phyloP scores from a whole-genome alignment of 2,888 invertebrate species.

The Notodonta ziczac region DNA sequence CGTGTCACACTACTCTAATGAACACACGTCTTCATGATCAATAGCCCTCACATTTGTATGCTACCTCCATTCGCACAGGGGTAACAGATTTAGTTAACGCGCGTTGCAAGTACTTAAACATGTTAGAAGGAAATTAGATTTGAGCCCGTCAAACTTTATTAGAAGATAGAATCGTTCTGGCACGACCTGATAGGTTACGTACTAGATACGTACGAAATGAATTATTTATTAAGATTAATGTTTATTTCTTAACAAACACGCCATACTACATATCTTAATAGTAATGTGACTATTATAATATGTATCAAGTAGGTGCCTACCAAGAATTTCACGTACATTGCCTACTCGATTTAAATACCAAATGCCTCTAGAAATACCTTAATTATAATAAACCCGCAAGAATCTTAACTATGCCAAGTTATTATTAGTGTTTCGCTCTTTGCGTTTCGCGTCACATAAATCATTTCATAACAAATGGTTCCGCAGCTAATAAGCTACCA shows the following conservation, averaged over 20 bases:
- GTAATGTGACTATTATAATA: too few relatives aligned
- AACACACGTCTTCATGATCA: too few relatives aligned
- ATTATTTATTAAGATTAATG: too few relatives aligned
- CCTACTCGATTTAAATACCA: background rate
- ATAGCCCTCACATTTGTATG: conserved; percentile 25
- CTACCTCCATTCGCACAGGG: conserved; percentile 26
- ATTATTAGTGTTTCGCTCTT: conserved; percentile 1
- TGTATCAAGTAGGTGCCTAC: too few relatives aligned
- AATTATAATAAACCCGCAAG: conserved; percentile 3
- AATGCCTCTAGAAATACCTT: background rate
- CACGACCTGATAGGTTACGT: too few relatives aligned
- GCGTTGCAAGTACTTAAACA: conserved; percentile 13
- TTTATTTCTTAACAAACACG: too few relatives aligned
- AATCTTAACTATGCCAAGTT: background rate
- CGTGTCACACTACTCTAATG: too few relatives aligned
- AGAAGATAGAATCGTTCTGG: too few relatives aligned
- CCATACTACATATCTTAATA: too few relatives aligned
- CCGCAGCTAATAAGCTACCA: conserved; percentile 12
- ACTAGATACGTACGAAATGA: too few relatives aligned
- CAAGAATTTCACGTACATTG: background rate
- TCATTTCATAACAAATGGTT: conserved; percentile 22
- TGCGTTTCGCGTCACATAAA: conserved; percentile 19
- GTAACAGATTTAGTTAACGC: conserved; percentile 38
- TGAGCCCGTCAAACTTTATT: conserved; percentile 8
- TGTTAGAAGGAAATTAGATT: conserved; percentile 51